phyloP scores from a whole-genome alignment of 2,113 vertebrate species.

The Felis catus region F.catus_Fca126_mat1.0 CM031415.1:96926001-96926500 shows the following conservation, averaged over 20 bases:
- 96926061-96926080: too few species aligned
- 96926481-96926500: neutral
- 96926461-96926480: constrained; percentile 32
- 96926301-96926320: neutral
- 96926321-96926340: neutral
- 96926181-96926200: constrained; percentile 55
- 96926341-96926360: constrained; percentile 60
- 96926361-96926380: neutral
- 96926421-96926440: neutral
- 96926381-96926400: neutral
- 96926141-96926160: constrained; percentile 52
- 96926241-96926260: neutral
- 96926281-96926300: neutral
- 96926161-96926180: constrained; percentile 50
- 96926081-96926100: too few species aligned
- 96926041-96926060: too few species aligned
- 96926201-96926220: constrained; percentile 38
- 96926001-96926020: too few species aligned
- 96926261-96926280: constrained; percentile 24
- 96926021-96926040: too few species aligned
- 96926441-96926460: constrained; percentile 6
- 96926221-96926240: constrained; percentile 39
- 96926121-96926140: constrained; percentile 40
- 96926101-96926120: neutral
- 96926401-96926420: neutral